phyloP scores from a whole-genome alignment of 2,797 vertebrate genomes.

The Gymnocypris eckloni region DNA sequence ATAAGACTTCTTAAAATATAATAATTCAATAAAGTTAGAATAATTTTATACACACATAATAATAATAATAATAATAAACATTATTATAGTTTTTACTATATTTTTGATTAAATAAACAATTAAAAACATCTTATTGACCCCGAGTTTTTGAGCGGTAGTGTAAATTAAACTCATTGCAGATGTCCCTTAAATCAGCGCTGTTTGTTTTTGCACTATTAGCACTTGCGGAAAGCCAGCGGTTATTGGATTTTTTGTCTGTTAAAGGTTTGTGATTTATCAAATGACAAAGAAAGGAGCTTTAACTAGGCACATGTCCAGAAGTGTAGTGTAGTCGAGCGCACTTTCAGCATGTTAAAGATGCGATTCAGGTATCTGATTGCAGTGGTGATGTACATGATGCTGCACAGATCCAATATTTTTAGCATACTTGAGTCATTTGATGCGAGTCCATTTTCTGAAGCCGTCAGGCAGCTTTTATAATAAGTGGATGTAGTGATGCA shows the following conservation, averaged over 20 bases:
- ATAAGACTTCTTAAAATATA: background rate
- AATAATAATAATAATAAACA: background rate
- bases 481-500: background rate
- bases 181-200: background rate
- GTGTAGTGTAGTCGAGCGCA: background rate
- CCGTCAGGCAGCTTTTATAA: background rate
- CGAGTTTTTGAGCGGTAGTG: background rate
- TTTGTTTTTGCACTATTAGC: background rate
- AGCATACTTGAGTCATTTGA: background rate
- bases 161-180: background rate
- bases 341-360: slow-evolving; percentile 6
- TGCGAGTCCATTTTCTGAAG: background rate
- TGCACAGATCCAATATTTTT: background rate
- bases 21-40: background rate
- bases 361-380: background rate
- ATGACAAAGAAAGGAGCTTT: background rate
- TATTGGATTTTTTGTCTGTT: background rate
- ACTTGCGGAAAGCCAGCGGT: background rate
- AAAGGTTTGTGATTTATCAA: slow-evolving; percentile 1
- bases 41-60: background rate
- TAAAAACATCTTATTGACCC: background rate
- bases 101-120: background rate
- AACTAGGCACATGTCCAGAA: background rate
- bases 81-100: background rate
- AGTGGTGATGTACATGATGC: background rate